Conservation (phyloP, 2,888 invertebrate species). For the Melolontha melolontha region DNA sequence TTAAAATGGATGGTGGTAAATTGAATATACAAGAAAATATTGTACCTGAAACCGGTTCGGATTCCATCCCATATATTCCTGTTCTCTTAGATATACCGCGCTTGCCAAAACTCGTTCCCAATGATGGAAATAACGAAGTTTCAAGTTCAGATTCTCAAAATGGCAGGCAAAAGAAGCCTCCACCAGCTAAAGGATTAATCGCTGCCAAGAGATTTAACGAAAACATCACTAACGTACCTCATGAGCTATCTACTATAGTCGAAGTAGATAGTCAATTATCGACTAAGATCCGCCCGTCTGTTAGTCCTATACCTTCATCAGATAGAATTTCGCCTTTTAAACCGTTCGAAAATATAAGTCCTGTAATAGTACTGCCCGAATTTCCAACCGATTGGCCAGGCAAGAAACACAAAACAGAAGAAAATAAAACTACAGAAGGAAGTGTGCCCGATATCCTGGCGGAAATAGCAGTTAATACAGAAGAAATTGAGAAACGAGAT, state of each 20-base stretch:
- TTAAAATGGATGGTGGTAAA: background rate
- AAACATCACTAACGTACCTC: conserved; percentile 57
- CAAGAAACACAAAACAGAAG: background rate
- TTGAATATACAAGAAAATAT: background rate
- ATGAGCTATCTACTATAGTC: conserved; percentile 63
- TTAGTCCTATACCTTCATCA: conserved; percentile 41
- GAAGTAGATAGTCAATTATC: conserved; percentile 62
- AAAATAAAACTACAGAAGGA: conserved; percentile 22
- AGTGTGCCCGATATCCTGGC: conserved; percentile 48
- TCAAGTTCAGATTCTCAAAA: conserved; percentile 31
- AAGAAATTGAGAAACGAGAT: background rate
- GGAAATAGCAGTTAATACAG: conserved; percentile 20
- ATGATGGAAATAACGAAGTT: background rate
- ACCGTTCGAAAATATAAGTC: conserved; percentile 15
- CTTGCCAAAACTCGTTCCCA: conserved; percentile 56
- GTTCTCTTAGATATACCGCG: conserved; percentile 62
- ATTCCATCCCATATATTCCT: conserved; percentile 46
- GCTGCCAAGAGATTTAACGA: conserved; percentile 56
- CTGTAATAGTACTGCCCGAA: conserved; percentile 19
- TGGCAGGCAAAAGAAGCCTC: conserved; percentile 53
- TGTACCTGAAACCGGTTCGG: background rate
- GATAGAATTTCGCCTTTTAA: conserved; percentile 23
- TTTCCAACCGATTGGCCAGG: conserved; percentile 1
- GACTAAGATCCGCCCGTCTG: conserved; percentile 49
- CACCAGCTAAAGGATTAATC: conserved; percentile 59